Conservation (phyloP, 2,888 invertebrate species). For the Tenthredo notha region DNA sequence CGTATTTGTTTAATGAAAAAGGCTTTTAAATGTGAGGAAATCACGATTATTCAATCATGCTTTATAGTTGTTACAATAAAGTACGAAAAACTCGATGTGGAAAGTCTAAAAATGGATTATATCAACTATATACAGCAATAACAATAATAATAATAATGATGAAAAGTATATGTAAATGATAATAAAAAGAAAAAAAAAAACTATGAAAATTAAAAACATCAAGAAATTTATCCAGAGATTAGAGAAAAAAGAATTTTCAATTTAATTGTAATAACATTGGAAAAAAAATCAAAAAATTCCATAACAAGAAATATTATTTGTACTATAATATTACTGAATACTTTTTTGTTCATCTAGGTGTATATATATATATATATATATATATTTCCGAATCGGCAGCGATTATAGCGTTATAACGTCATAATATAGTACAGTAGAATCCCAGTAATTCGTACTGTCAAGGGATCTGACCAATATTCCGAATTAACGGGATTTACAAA, state of each 20-base stretch:
- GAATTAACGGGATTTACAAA: too few species aligned
- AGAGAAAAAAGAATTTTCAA: not conserved
- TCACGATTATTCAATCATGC: not conserved
- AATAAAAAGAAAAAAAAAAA: not conserved
- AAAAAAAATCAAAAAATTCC: not conserved
- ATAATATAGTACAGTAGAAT: too few species aligned
- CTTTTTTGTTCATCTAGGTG: not conserved
- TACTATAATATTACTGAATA: constrained; percentile 14
- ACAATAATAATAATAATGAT: not conserved
- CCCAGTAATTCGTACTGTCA: too few species aligned
- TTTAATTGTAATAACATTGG: not conserved
- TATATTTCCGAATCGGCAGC: constrained; percentile 11
- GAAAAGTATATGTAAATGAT: not conserved
- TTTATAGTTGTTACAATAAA: not conserved
- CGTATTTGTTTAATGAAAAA: not conserved
- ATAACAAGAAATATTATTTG: constrained; percentile 7
- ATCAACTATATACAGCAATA: not conserved
- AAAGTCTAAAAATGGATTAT: constrained; percentile 2
- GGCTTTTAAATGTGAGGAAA: not conserved
- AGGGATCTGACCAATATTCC: too few species aligned
- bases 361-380: too few species aligned
- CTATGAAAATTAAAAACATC: not conserved
- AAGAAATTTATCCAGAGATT: not conserved
- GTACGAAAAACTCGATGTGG: constrained; percentile 8
- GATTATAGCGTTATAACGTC: constrained; percentile 31